Evolutionary conservation across 2,888 invertebrate species (phyloP), one percentile per base, ranked within the genome.

Genomic region (Eilema griseolum): DNA sequence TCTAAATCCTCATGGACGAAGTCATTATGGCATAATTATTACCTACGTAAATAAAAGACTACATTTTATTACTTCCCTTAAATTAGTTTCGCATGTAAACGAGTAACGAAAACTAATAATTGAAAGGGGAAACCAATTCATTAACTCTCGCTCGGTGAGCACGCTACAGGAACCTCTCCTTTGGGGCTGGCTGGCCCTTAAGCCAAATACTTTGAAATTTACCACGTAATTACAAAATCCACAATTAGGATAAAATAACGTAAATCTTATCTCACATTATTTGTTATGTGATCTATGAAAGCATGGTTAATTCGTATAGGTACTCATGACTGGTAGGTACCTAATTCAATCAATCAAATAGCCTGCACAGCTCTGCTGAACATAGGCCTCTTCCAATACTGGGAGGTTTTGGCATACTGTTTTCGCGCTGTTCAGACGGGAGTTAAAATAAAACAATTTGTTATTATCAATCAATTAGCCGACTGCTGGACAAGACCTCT

Each of bases 71-170:
- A 77, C 72, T 74, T 75, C 60, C 71, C 73, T 76, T 70, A 73
- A 81, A 75, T 79, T 76, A 73, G 78, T 83, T 65, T 72, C 72
- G 67, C 74, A 69, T 68, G 69, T 70, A 79, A 79, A 71, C 73
- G 73, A 79, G 78, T 71, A 77, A 79, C 78, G 79, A 74, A 79
- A 81, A 82, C 84, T 86, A 86, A 83, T 85, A 83, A 85, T 87
- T 85, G 85, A 81, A 86, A 79, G 82, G 77, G 71, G 73, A 80
- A 81, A 81, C 78, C 81, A 85, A 85, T 86, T 83, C 82, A 86
- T 86, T 86, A 83, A 80, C 80, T 83, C 75, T 79, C 75, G 64
- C 67, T 70, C 76, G 60, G 70, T 71, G 77, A 72, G 67, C 75
- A 75, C 77, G 77, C 69, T 69, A 78, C 77, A 31, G 70, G 63